These are phyloP conservation scores for Candidula unifasciata DNA, from an alignment of 2,888 invertebrate genomes.

Conservation along the genomic window DNA sequence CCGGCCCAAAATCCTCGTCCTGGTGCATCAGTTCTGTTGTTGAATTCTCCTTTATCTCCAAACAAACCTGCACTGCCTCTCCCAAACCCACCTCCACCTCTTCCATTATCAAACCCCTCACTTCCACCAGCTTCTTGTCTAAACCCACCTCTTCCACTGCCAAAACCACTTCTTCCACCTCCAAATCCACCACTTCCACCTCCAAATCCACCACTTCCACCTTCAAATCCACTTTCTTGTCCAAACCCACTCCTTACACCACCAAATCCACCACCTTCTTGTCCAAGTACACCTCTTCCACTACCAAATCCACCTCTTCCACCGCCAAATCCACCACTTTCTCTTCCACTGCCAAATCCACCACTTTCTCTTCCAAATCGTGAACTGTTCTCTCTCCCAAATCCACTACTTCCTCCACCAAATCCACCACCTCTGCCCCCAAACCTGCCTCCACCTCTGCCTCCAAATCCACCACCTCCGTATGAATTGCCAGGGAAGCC, in stretches of 20 bases:
- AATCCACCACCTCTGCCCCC: slow-evolving; percentile 49
- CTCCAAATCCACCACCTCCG: slow-evolving; percentile 59
- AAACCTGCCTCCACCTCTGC: slow-evolving; percentile 65
- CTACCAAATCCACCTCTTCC: slow-evolving; percentile 11
- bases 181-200: slow-evolving; percentile 49
- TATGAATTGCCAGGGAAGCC: background rate
- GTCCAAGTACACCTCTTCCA: slow-evolving; percentile 63
- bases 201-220: slow-evolving; percentile 47
- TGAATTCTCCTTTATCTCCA: background rate
- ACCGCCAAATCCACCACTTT: slow-evolving; percentile 55
- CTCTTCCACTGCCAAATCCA: slow-evolving; percentile 6
- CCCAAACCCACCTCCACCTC: slow-evolving; percentile 2
- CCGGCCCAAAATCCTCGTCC: slow-evolving; percentile 3
- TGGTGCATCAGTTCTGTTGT: background rate
- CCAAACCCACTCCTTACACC: slow-evolving; percentile 66
- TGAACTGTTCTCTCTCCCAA: slow-evolving; percentile 49
- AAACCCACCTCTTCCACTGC: slow-evolving; percentile 54
- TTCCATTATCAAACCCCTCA: slow-evolving; percentile 19
- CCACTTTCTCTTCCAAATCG: slow-evolving; percentile 48
- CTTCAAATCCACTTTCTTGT: slow-evolving; percentile 56
- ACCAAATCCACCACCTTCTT: slow-evolving; percentile 45
- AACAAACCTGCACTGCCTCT: background rate
- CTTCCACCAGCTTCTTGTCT: slow-evolving; percentile 41
- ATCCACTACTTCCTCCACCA: slow-evolving; percentile 52
- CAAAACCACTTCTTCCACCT: slow-evolving; percentile 38